Base-by-base conservation (phyloP, 1,140 invertebrate species). In the Pteromalus puparum region DNA sequence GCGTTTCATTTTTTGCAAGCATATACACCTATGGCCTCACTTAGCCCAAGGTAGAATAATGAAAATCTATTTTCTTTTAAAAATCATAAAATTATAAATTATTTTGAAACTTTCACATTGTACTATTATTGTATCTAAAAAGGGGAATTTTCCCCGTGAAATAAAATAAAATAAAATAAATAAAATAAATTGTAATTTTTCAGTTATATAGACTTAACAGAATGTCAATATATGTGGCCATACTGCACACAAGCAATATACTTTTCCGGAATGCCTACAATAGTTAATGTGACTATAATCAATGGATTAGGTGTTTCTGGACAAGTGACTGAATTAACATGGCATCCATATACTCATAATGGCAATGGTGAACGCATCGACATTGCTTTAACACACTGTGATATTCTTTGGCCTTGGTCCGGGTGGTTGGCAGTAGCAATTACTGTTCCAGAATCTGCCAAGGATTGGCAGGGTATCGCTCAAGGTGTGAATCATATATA, bases 161-260 rank as follows among this genome's bases (percentile, higher is more conserved):
- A n/a, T n/a, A n/a, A n/a, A n/a, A n/a, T n/a, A n/a, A n/a, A n/a
- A n/a, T n/a, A n/a, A n/a, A n/a, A n/a, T n/a, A n/a, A n/a, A n/a
- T n/a, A n/a, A n/a, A n/a, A n/a, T n/a, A n/a, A n/a, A n/a, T n/a
- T n/a, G n/a, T 48, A 67, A 61, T 85, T 80, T 87, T 81, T 13
- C 77, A 96, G 96, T 86, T 99, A 99, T 90, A 95, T 99, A 85
- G 98, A 99, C 91, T 94, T 98, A 30, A 97, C 97, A 1, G 98
- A 99, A 91, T 98, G 97, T 90, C 97, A 97, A 85, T 99, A 99
- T 90, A 98, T 99, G 98, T 99, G 98, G 98, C 98, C 98, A 0
- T 99, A 99, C 90, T 99, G 98, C 90, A 98, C 97, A 21, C 98
- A 99, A 92, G 97, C 98, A 13, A 89, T 99, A 3, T 99, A 98